phyloP scores from a whole-genome alignment of 53 echinoderm and acorn worm species.

The Temnopleurus reevesii region DNA sequence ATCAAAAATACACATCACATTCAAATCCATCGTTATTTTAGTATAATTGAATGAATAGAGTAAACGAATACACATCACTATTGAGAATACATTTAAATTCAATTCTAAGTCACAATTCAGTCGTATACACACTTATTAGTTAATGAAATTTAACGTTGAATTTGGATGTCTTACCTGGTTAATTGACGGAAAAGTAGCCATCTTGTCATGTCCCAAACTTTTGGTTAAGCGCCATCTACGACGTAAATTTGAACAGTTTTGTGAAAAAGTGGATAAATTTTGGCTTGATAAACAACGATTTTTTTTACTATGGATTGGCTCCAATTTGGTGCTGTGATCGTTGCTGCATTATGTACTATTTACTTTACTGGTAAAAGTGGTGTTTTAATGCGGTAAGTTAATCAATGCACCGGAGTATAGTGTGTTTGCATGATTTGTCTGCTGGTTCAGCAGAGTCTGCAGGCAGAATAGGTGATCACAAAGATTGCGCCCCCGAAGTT shows the following conservation, averaged over 20 bases:
- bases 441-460: no score
- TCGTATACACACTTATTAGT: background rate
- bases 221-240: slow-evolving; percentile 63
- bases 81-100: background rate
- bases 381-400: slow-evolving; percentile 72
- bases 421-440: no score
- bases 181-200: slow-evolving; percentile 75
- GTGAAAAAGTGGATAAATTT: background rate
- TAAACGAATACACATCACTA: background rate
- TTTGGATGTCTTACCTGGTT: slow-evolving; percentile 62
- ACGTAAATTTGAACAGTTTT: background rate
- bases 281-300: background rate
- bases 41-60: background rate
- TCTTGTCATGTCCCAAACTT: slow-evolving; percentile 54
- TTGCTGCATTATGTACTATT: slow-evolving; percentile 80
- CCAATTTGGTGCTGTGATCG: slow-evolving; percentile 79
- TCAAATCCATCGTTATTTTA: background rate
- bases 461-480: no score
- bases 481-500: no score
- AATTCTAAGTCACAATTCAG: no score
- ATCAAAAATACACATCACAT: background rate
- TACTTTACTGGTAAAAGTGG: slow-evolving; percentile 85
- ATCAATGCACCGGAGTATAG: background rate
- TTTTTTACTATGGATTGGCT: slow-evolving; percentile 70
- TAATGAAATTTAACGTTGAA: background rate